Evolutionary conservation across 2,113 vertebrate genomes (phyloP).

Genomic region (Limnothrissa miodon): DNA sequence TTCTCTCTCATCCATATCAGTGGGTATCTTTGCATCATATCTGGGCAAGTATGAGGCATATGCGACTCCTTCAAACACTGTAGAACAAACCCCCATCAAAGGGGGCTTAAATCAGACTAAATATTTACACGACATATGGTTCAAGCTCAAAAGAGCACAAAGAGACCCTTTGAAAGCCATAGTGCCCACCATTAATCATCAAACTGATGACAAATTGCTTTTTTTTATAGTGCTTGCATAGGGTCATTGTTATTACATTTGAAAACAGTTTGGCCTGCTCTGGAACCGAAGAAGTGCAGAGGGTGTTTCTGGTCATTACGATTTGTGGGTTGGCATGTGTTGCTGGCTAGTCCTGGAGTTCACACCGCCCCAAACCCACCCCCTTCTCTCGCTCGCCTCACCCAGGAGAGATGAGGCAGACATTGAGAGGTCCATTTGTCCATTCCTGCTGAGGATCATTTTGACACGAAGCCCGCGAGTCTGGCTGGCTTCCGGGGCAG

Average conservation of each 20-base stretch:
- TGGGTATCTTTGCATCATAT: background rate
- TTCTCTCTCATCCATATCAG: background rate
- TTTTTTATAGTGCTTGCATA: background rate
- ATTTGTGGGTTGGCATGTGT: background rate
- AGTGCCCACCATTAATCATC: background rate
- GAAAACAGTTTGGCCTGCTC: background rate
- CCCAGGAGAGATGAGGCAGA: background rate
- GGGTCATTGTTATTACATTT: background rate
- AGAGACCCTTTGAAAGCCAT: background rate
- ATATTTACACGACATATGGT: constrained; percentile 4
- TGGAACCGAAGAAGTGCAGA: background rate
- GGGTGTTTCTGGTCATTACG: background rate
- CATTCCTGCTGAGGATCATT: constrained; percentile 15
- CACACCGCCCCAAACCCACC: background rate
- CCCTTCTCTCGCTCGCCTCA: background rate
- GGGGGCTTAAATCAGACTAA: background rate
- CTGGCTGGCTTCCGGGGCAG: background rate
- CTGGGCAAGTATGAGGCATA: background rate
- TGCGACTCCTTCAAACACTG: background rate
- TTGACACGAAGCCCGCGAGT: background rate
- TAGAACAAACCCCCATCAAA: constrained; percentile 3
- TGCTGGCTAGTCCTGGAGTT: background rate
- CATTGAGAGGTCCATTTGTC: constrained; percentile 15
- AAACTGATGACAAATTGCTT: background rate
- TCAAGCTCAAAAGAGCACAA: background rate